These are phyloP conservation scores for rat (Rattus norvegicus) DNA, from an alignment of 2,113 vertebrate genomes.

Conservation along the genomic window DNA sequence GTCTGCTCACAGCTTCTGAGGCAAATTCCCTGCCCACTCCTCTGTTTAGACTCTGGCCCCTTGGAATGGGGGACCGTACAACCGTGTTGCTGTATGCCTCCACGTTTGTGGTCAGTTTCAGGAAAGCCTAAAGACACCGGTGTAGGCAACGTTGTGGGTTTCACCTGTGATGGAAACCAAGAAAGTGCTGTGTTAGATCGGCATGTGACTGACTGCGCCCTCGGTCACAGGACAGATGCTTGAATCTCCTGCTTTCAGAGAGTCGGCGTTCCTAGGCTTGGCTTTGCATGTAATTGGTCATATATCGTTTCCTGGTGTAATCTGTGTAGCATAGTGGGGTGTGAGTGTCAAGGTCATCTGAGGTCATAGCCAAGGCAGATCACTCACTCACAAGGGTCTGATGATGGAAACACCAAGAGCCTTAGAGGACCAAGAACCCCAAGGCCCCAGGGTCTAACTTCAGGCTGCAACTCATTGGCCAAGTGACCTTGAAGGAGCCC, in stretches of 20 bases:
- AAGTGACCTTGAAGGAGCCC: neutral
- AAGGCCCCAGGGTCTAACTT: neutral
- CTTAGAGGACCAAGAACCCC: neutral
- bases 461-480: neutral
- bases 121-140: fast-evolving
- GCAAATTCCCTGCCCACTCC: neutral
- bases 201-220: neutral
- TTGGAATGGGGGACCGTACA: neutral
- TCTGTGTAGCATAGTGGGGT: neutral
- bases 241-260: neutral
- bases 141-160: neutral
- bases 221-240: neutral
- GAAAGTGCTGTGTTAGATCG: neutral
- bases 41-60: neutral
- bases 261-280: neutral
- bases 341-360: neutral
- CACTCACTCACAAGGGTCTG: neutral
- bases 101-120: fast-evolving
- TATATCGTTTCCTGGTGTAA: neutral
- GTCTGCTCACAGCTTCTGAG: neutral
- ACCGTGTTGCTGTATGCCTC: neutral
- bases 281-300: neutral
- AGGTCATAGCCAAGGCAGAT: neutral
- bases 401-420: neutral
- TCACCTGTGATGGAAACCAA: fast-evolving